These are phyloP conservation scores for Otus sunia DNA, from an alignment of 2,113 vertebrate species.

Conservation along the genomic window DNA sequence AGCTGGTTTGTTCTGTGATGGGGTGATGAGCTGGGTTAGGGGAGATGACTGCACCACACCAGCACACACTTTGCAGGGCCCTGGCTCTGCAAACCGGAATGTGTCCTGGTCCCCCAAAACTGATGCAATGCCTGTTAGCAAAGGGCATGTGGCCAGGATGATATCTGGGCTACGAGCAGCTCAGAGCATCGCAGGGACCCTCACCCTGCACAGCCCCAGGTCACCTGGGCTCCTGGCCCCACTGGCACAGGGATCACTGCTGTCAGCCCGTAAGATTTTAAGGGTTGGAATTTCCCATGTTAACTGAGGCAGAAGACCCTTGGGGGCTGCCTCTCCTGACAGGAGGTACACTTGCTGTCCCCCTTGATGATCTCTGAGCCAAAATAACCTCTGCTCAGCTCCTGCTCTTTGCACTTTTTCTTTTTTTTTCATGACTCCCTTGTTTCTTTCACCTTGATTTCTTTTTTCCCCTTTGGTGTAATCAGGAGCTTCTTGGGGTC, in stretches of 20 bases:
- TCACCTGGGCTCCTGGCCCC: not conserved
- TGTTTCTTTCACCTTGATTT: not conserved
- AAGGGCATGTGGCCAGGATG: accelerated
- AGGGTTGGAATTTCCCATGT: accelerated
- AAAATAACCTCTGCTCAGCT: not conserved
- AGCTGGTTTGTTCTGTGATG: accelerated
- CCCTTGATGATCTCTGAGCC: not conserved
- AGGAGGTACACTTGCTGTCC: not conserved
- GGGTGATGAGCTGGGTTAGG: not conserved
- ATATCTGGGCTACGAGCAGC: not conserved
- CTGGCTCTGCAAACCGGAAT: not conserved
- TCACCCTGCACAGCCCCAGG: not conserved
- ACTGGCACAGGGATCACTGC: not conserved
- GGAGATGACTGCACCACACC: not conserved
- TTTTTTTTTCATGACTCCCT: not conserved
- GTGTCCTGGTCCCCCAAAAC: not conserved
- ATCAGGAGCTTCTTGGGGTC: not conserved
- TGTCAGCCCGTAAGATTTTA: not conserved
- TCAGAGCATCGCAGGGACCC: not conserved
- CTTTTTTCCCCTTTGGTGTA: not conserved
- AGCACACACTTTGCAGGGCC: accelerated
- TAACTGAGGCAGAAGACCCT: not conserved
- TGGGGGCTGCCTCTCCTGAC: not conserved
- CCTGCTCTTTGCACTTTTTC: not conserved
- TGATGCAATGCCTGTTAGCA: not conserved